Base-by-base conservation (phyloP, 2,797 vertebrate genomes). In the Pseudocheirus occidentalis region DNA sequence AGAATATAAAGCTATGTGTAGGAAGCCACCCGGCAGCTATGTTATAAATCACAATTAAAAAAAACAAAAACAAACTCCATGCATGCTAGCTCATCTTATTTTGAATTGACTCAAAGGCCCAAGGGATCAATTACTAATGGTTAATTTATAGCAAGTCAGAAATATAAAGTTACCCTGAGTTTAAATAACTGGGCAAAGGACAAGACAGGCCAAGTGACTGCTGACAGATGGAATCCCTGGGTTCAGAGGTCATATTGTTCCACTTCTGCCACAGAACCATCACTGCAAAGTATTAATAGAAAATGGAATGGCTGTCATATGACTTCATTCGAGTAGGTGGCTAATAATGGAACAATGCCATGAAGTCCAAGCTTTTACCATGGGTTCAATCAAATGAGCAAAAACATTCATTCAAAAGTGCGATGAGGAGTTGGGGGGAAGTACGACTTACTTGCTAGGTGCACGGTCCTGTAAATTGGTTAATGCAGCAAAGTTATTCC, bases 401-500 rank as follows among this genome's bases (percentile, higher is more conserved):
- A 96, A 96, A 94, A 3, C 29, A 90, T 87, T 5, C 5, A 18
- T 12, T 3, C 95, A 91, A 96, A 94, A 91, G 0, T 73, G 95
- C 16, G 94, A 55, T 4, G 52, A 66, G 50, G 57, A 66, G 34
- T 10, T 34, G 4, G 11, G 46, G 46, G n/a, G 12, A 0, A 3
- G 58, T 1, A 40, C 7, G 50, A 99, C 99, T 99, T 98, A 99
- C 99, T 99, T 99, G 99, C 99, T 99, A 89, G 99, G 99, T 97
- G 99, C 98, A 92, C 99, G 98, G 96, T 99, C 99, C 98, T 99
- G 99, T 98, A 99, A 98, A 98, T 99, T 99, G 96, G 99, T 99
- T 99, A 99, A 99, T 98, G 99, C 99, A 98, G 99, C 99, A 98
- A 99, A 99, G 98, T 99, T 99, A 99, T 99, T 99, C 98, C 99